Evolutionary conservation across 2,797 vertebrate species (phyloP), one percentile per base, ranked within the genome.

Genomic region (Clamator glandarius): DNA sequence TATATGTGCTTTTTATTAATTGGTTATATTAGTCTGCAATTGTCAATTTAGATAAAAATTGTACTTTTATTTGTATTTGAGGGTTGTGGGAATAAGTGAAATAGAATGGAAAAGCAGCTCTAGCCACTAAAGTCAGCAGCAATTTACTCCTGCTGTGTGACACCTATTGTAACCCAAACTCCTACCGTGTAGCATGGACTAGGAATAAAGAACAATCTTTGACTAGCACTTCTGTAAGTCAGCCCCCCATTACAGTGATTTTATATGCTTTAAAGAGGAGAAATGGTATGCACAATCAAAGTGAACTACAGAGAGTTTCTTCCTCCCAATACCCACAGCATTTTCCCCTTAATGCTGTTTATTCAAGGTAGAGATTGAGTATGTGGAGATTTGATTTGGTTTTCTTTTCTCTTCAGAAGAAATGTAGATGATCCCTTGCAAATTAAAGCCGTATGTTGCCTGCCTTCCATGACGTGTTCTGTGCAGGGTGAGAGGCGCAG

Each of bases 381-480:
- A 96, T 87, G 62, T 29, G 96, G 90, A 87, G 84, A 64, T 95
- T 95, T 94, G 90, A 81, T 87, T 89, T 93, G 78, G 62, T 73
- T 84, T 90, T 92, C 76, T 91, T 87, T 92, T 93, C 90, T 93
- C 35, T 85, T 95, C 80, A 68, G 90, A 94, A 96, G 93, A 97
- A 97, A 96, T 91, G 67, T 90, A 95, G 97, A 97, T 92, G 95
- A 96, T 95, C 90, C 94, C 94, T 97, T 90, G 77, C 91, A 98
- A 98, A 97, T 97, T 93, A 92, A 97, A 97, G 94, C 95, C 90
- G 79, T 83, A 61, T 96, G 96, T 93, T 95, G 87, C 84, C 50
- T 92, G 80, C 82, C 75, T 87, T 96, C 87, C 87, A 89, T 94
- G 92, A 95, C 86, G n/a, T 89, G 72, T 66, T 93, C 66, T 92